phyloP scores from a whole-genome alignment of 2,888 invertebrate species.

The Catocala fraxini region DNA sequence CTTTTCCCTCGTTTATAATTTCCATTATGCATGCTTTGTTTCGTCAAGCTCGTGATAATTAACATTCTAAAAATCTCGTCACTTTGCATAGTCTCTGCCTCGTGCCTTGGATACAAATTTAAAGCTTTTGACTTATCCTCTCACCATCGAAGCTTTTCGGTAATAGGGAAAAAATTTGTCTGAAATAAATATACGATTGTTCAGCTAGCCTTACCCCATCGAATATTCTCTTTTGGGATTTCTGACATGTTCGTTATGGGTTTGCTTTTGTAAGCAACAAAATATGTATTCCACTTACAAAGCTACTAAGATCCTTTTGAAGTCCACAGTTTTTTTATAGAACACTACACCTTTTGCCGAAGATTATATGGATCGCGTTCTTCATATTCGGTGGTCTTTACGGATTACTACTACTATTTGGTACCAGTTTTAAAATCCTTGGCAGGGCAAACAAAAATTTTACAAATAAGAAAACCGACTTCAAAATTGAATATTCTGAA shows the following conservation, averaged over 20 bases:
- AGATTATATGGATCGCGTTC: conserved; percentile 2
- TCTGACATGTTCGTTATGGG: not conserved
- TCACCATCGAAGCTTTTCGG: not conserved
- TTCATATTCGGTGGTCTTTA: conserved; percentile 1
- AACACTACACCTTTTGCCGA: conserved; percentile 8
- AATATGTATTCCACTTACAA: conserved; percentile 8
- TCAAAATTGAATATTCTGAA: too few relatives aligned
- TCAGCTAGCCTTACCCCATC: not conserved
- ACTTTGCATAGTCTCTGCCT: too few relatives aligned
- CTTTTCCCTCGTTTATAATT: too few relatives aligned
- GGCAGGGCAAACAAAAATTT: too few relatives aligned
- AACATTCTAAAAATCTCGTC: too few relatives aligned
- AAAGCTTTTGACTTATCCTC: too few relatives aligned
- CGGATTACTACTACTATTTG: not conserved
- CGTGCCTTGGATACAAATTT: too few relatives aligned
- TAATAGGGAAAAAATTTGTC: not conserved
- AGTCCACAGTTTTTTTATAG: conserved; percentile 10
- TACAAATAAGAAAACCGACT: too few relatives aligned
- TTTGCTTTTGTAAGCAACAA: conserved; percentile 15
- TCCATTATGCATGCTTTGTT: too few relatives aligned
- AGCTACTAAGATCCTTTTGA: conserved; percentile 8
- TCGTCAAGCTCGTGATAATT: too few relatives aligned
- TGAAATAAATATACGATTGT: not conserved
- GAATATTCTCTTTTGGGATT: not conserved
- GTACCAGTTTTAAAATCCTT: too few relatives aligned